Percentiles rank a stretch among this genome's conserved stretches.
These are phyloP conservation scores for Colius striatus DNA, from an alignment of 2,113 vertebrate genomes.

Conservation along the genomic window DNA sequence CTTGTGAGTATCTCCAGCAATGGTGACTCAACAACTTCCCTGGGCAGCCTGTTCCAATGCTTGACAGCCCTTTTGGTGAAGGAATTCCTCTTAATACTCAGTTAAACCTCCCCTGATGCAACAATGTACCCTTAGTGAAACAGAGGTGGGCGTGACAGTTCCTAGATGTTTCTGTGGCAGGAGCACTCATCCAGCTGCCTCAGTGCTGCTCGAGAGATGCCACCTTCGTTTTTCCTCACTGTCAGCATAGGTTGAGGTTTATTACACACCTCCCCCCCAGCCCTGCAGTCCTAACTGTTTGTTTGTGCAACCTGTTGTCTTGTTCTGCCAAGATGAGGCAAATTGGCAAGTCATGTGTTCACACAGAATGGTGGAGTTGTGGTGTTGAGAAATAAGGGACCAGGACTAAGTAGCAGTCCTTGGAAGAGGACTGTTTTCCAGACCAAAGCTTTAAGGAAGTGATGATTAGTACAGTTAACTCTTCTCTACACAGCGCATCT, in stretches of 20 bases:
- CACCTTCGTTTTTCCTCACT: neutral
- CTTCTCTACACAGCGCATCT: accelerated
- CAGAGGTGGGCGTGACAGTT: neutral
- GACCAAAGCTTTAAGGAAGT: neutral
- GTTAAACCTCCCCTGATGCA: too few species aligned
- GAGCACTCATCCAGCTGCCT: neutral
- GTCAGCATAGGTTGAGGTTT: neutral
- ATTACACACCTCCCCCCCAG: too few species aligned
- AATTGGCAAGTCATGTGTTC: neutral
- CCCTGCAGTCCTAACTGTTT: neutral
- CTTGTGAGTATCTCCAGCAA: too few species aligned
- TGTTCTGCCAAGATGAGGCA: neutral
- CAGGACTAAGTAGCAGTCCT: neutral
- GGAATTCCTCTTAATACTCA: too few species aligned
- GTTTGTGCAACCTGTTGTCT: neutral
- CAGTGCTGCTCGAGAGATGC: neutral
- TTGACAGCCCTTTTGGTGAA: too few species aligned
- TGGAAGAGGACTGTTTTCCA: neutral
- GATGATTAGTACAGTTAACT: neutral
- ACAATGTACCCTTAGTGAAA: neutral
- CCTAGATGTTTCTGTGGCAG: neutral
- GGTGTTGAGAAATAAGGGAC: neutral
- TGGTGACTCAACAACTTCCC: too few species aligned
- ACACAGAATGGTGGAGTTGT: neutral
- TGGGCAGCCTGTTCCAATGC: too few species aligned